These are phyloP conservation scores for Cromileptes altivelis DNA, from an alignment of 2,113 vertebrate genomes.

Conservation along the genomic window DNA sequence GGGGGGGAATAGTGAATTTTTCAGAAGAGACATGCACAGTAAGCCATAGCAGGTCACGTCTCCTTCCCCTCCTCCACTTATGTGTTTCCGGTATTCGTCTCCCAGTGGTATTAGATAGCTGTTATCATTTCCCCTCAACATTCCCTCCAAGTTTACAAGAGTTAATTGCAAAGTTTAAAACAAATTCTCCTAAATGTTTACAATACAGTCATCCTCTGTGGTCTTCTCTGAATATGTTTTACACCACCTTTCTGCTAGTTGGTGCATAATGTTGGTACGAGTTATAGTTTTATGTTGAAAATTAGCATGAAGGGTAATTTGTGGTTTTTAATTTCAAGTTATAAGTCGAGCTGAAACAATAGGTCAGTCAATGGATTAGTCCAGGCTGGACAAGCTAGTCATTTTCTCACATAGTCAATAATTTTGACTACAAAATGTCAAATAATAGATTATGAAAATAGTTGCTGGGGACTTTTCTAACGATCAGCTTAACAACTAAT, in stretches of 20 bases:
- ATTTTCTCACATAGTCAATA: background rate
- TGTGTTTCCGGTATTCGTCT: conserved; percentile 67
- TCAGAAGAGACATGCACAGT: conserved; percentile 60
- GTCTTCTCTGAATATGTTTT: background rate
- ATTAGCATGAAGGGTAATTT: background rate
- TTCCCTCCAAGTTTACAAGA: conserved; percentile 31
- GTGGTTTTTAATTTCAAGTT: background rate
- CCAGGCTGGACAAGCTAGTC: background rate
- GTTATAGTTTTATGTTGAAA: background rate
- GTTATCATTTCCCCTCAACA: conserved; percentile 51
- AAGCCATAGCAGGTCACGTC: conserved; percentile 37
- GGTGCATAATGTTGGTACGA: background rate
- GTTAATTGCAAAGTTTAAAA: conserved; percentile 56
- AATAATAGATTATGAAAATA: background rate
- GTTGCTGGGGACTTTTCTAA: too few relatives aligned
- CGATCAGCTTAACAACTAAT: too few relatives aligned
- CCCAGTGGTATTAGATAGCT: conserved; percentile 60
- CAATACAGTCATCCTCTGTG: background rate
- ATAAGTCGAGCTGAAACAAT: background rate
- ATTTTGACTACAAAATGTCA: background rate
- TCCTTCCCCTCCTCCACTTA: conserved; percentile 43
- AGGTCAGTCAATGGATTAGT: background rate
- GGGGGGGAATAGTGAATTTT: conserved; percentile 28
- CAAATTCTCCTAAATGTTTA: conserved; percentile 6
- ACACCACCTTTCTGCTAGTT: background rate